Conservation (phyloP, 2,113 vertebrate species). For the Gobio gobio region DNA sequence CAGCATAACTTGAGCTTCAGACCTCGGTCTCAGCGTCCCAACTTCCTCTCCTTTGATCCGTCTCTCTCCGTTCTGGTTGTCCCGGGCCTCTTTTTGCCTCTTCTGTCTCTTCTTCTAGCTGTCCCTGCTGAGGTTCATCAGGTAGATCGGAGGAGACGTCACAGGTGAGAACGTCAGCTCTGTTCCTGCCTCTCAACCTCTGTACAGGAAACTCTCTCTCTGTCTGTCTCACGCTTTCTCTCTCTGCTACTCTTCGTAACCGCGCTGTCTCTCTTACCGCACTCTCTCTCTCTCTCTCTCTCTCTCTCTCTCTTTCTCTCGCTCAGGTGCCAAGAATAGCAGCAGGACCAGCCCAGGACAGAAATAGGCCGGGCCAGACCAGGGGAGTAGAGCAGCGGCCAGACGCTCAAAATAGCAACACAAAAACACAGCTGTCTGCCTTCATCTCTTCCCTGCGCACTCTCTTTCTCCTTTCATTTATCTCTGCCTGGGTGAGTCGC, state of each 20-base stretch:
- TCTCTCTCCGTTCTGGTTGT: background rate
- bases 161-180: slow-evolving; percentile 10
- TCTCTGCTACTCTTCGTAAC: slow-evolving; percentile 43
- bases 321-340: slow-evolving; percentile 61
- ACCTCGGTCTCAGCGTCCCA: slow-evolving; percentile 1
- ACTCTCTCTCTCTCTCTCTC: slow-evolving; percentile 34
- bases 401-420: slow-evolving; percentile 61
- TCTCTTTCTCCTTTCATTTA: slow-evolving; percentile 54
- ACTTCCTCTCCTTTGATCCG: background rate
- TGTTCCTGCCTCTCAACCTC: slow-evolving; percentile 30
- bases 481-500: slow-evolving; percentile 20
- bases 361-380: slow-evolving; percentile 64
- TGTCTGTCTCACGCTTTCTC: slow-evolving; percentile 43
- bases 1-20: slow-evolving; percentile 49
- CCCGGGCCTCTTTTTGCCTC: background rate
- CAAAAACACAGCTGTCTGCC: slow-evolving; percentile 65
- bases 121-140: background rate
- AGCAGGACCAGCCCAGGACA: slow-evolving; percentile 61
- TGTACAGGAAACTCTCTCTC: slow-evolving; percentile 21
- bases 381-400: slow-evolving; percentile 63
- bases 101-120: background rate
- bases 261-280: slow-evolving; percentile 14
- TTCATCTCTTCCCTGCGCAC: slow-evolving; percentile 55
- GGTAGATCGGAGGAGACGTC: background rate
- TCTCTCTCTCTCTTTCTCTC: slow-evolving; percentile 43